These are phyloP conservation scores for Diaprepes abbreviatus DNA, from an alignment of 2,888 invertebrate genomes.

Conservation along the genomic window DNA sequence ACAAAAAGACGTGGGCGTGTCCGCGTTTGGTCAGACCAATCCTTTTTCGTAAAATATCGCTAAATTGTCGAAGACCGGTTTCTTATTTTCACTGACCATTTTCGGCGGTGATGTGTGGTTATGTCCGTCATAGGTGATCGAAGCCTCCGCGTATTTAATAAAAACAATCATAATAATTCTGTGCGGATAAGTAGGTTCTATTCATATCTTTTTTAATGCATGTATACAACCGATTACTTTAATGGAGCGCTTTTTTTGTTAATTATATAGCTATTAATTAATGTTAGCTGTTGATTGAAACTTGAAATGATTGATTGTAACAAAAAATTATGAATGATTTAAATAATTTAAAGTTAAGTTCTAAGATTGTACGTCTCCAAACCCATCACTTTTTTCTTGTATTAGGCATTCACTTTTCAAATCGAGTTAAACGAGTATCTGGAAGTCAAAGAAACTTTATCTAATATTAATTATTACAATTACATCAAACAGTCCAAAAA, in stretches of 20 bases:
- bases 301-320: not conserved
- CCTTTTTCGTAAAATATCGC: conserved; percentile 30
- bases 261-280: not conserved
- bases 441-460: too few species aligned
- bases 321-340: too few species aligned
- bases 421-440: too few species aligned
- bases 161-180: not conserved
- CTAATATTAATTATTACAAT: too few species aligned
- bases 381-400: too few species aligned
- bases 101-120: conserved; percentile 20
- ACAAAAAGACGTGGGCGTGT: conserved; percentile 23
- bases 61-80: conserved; percentile 31
- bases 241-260: not conserved
- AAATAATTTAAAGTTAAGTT: too few species aligned
- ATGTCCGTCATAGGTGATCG: not conserved
- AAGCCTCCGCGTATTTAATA: not conserved
- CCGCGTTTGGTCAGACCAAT: conserved; percentile 29
- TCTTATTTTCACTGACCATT: conserved; percentile 29
- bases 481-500: too few species aligned
- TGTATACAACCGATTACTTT: not conserved
- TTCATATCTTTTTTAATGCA: not conserved
- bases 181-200: too few species aligned
- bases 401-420: too few species aligned
- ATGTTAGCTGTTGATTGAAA: not conserved
- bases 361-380: too few species aligned